A percentile compares a stretch with the other conserved stretches of the same genome.
Conservation (phyloP, 2,113 vertebrate genomes). For the Oxygymnocypris stewartii region DNA sequence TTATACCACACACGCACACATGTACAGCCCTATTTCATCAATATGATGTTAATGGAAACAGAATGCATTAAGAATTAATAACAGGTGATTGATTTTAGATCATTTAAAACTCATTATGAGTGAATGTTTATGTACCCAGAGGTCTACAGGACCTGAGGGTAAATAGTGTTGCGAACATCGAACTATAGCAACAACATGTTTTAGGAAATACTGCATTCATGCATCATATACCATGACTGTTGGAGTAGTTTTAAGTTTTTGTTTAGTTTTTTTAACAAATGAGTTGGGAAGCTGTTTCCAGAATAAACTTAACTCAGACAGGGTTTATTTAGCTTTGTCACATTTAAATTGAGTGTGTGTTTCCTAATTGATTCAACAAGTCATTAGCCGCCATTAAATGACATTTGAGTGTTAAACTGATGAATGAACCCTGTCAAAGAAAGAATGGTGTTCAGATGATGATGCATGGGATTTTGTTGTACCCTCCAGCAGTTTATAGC, state of each 20-base stretch:
- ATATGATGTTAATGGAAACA: background rate
- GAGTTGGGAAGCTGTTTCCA: background rate
- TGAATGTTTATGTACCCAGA: background rate
- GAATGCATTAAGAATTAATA: background rate
- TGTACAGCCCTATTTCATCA: background rate
- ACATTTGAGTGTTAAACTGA: background rate
- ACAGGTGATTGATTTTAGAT: background rate
- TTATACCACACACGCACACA: background rate
- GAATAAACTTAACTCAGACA: background rate
- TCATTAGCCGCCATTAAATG: background rate
- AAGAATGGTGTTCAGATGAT: slow-evolving; percentile 8
- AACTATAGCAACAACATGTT: background rate
- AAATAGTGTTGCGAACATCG: background rate
- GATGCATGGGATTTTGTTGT: slow-evolving; percentile 3
- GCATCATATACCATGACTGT: background rate
- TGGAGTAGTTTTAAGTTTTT: background rate
- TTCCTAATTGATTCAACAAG: slow-evolving; percentile 3
- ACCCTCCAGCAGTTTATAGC: background rate
- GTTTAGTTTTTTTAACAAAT: background rate
- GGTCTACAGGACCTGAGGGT: background rate
- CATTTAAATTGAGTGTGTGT: background rate
- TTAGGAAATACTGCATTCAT: background rate
- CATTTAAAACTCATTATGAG: background rate
- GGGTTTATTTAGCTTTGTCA: background rate
- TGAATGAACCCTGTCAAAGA: slow-evolving; percentile 7